phyloP scores from a whole-genome alignment of 2,797 vertebrate genomes.

The Myotis daubentonii region DNA sequence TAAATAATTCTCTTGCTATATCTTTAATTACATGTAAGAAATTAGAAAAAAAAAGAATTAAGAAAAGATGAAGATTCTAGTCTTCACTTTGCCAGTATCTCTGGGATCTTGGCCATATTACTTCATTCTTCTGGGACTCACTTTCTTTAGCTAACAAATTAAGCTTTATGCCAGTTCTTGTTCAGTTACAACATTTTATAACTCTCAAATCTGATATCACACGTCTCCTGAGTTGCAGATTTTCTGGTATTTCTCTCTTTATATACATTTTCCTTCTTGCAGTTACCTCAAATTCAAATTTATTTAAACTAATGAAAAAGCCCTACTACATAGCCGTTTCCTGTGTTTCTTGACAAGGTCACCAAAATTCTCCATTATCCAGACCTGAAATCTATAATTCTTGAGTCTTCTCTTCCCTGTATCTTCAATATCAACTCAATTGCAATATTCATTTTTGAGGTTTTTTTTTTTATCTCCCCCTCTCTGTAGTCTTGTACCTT shows the following conservation, averaged over 20 bases:
- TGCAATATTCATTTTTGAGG: neutral
- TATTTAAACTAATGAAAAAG: neutral
- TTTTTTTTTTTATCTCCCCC: neutral
- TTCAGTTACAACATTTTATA: constrained; percentile 17
- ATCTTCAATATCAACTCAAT: neutral
- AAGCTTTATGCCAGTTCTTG: neutral
- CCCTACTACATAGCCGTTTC: neutral
- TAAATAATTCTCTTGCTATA: neutral
- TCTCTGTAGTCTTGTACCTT: neutral
- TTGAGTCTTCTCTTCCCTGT: neutral
- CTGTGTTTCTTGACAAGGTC: neutral
- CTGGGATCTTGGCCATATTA: neutral
- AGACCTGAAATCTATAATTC: neutral
- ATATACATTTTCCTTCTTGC: neutral
- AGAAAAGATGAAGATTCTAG: neutral
- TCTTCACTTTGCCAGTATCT: neutral
- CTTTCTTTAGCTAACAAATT: constrained; percentile 19
- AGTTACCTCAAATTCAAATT: constrained; percentile 14
- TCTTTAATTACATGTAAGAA: neutral
- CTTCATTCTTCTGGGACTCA: neutral
- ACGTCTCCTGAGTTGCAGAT: neutral
- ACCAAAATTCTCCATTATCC: neutral
- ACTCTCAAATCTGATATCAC: neutral
- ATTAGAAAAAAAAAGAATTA: neutral
- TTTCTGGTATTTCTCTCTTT: neutral